Evolutionary conservation across 2,113 vertebrate species (phyloP).

Genomic region (Regulus satrapa): DNA sequence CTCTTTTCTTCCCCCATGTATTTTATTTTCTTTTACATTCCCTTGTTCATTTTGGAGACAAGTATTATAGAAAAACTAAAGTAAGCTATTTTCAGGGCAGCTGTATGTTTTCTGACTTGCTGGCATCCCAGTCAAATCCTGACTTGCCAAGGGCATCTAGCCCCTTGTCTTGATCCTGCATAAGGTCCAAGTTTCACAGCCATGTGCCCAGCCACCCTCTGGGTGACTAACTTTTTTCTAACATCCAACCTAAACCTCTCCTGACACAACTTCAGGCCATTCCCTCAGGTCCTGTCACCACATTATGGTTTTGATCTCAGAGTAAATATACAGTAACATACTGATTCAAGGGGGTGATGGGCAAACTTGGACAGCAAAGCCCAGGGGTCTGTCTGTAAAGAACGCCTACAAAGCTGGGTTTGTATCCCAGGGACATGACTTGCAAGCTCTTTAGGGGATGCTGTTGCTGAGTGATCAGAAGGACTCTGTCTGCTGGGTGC

Average conservation of each 20-base stretch:
- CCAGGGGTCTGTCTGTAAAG: background rate
- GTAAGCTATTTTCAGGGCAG: background rate
- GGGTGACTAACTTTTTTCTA: background rate
- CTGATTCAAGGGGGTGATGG: background rate
- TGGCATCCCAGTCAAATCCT: background rate
- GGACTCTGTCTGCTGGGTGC: background rate
- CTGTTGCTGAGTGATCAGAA: background rate
- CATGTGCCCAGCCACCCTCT: background rate
- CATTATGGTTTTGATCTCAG: background rate
- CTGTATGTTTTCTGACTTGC: background rate
- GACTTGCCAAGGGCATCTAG: background rate
- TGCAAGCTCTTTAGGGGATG: background rate
- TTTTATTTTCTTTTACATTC: background rate
- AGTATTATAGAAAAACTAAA: background rate
- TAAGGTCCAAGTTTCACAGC: background rate
- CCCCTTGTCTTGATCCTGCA: background rate
- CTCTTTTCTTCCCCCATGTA: background rate
- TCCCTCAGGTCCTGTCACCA: background rate
- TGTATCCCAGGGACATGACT: background rate
- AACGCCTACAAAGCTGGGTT: fast-evolving
- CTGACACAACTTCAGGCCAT: background rate
- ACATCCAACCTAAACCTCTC: background rate
- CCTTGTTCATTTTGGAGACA: background rate
- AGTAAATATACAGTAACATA: background rate
- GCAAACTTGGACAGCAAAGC: background rate